Conservation (phyloP, 2,888 invertebrate genomes). For the Acheta domesticus region DNA sequence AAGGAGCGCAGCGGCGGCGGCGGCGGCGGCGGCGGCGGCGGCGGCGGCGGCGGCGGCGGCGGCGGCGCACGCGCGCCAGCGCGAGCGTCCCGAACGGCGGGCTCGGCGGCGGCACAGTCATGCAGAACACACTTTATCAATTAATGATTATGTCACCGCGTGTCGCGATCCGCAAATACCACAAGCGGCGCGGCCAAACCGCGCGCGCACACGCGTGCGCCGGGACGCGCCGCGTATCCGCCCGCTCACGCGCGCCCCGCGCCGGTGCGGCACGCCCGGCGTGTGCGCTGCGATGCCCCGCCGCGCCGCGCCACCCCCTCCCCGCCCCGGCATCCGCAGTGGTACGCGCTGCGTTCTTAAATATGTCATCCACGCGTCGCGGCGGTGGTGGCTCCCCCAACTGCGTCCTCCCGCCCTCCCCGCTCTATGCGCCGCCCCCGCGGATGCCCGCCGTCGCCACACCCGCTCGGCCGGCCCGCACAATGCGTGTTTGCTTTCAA, state of each 20-base stretch:
- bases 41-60: neutral
- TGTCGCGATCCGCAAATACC: conserved; percentile 18
- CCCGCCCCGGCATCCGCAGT: too few relatives aligned
- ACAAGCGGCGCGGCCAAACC: neutral
- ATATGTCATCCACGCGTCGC: neutral
- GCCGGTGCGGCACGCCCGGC: too few relatives aligned
- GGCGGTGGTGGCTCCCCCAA: neutral
- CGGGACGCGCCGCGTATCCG: neutral
- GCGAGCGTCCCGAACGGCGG: too few relatives aligned
- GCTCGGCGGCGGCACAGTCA: neutral
- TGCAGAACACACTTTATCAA: conserved; percentile 7
- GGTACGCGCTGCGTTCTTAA: too few relatives aligned
- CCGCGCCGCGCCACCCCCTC: too few relatives aligned
- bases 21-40: neutral
- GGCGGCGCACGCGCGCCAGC: too few relatives aligned
- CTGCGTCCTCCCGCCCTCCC: neutral
- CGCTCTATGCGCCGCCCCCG: neutral
- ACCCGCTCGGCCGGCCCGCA: neutral
- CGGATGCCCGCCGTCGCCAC: neutral
- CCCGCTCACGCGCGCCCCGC: neutral
- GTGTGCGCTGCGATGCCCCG: too few relatives aligned
- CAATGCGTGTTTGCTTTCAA: conserved; percentile 18
- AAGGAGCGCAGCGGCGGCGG: too few relatives aligned
- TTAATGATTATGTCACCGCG: conserved; percentile 9
- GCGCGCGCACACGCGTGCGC: neutral